Conservation (phyloP, 2,888 invertebrate species). For the Dryobotodes eremita region DNA sequence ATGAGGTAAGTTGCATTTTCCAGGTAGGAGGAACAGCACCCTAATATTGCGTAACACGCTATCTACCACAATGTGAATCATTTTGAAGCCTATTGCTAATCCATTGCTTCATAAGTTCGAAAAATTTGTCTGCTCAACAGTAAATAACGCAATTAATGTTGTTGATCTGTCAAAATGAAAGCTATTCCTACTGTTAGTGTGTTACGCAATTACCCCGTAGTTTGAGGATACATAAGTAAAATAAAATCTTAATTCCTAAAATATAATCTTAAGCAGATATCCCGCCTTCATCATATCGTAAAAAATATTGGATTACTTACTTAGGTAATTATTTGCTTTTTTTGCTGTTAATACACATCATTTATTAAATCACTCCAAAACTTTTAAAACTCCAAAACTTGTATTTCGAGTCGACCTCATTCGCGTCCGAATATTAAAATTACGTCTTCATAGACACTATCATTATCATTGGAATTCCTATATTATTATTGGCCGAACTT, state of each 20-base stretch:
- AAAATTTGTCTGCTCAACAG: no score
- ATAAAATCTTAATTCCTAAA: neutral
- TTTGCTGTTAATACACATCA: neutral
- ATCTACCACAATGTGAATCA: no score
- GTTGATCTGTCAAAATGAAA: no score
- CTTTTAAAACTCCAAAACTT: conserved; percentile 17
- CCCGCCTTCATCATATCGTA: no score
- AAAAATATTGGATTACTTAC: neutral
- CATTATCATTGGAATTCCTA: conserved; percentile 42
- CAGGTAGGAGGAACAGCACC: no score
- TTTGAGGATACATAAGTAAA: neutral
- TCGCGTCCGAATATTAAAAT: conserved; percentile 28
- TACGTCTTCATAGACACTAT: conserved; percentile 28
- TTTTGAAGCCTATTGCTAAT: no score
- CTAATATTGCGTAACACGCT: no score
- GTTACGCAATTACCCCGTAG: no score
- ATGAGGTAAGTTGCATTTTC: neutral
- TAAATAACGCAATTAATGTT: no score
- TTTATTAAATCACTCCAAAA: conserved; percentile 4
- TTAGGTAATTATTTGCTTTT: neutral
- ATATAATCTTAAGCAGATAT: neutral
- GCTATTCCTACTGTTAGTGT: no score
- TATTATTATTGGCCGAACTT: conserved; percentile 48
- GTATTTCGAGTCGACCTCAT: conserved; percentile 30
- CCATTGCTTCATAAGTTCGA: no score